Evolutionary conservation across 1,140 invertebrate species (phyloP).

Genomic region (Pollicipes pollicipes): DNA sequence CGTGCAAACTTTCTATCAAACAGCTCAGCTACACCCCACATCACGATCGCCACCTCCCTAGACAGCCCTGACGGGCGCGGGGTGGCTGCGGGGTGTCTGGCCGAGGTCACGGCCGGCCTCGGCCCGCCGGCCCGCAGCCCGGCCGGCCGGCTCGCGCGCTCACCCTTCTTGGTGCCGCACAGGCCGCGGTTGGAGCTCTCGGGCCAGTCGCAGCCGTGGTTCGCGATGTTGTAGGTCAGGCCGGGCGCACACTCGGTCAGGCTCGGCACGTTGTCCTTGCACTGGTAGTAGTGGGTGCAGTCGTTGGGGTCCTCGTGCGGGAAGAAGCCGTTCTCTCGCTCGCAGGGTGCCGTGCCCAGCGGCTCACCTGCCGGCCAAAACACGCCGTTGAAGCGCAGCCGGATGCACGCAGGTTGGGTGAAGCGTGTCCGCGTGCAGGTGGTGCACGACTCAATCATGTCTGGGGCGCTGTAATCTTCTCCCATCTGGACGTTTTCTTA

Average conservation of each 20-base stretch:
- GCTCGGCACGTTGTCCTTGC: conserved; percentile 19
- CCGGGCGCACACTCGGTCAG: conserved; percentile 15
- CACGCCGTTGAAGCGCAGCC: not conserved
- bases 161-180: conserved; percentile 9
- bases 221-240: conserved; percentile 17
- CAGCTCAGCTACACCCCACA: no score
- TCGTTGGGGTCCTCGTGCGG: conserved; percentile 18
- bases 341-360: conserved; percentile 12
- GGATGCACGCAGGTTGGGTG: not conserved
- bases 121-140: no score
- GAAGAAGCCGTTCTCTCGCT: conserved; percentile 19
- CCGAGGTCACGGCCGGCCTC: no score
- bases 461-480: no score
- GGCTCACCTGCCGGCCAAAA: conserved; percentile 12
- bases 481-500: no score
- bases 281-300: conserved; percentile 23
- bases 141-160: no score
- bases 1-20: no score
- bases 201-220: conserved; percentile 18
- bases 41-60: no score
- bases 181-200: conserved; percentile 9
- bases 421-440: no score
- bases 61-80: no score
- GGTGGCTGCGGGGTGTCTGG: no score
- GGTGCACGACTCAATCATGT: no score